Evolutionary conservation across 2,797 vertebrate genomes (phyloP).

Genomic region (Ctenopoma multispine): DNA sequence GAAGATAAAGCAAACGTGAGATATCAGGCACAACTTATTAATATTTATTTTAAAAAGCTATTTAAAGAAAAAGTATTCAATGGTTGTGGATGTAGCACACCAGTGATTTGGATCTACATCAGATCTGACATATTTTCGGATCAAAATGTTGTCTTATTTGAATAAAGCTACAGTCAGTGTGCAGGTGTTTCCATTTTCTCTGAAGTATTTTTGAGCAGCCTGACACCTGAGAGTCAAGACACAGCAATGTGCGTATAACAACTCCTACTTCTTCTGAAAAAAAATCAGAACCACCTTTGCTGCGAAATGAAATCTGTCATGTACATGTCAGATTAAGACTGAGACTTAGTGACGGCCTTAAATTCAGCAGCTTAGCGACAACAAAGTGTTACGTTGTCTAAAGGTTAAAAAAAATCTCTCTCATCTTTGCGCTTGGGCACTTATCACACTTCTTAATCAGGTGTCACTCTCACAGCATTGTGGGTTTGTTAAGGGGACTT

Average conservation of each 20-base stretch:
- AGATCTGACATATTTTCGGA: too few relatives aligned
- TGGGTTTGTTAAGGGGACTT: conserved; percentile 1
- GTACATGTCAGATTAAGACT: background rate
- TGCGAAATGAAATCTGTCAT: background rate
- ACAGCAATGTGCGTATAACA: background rate
- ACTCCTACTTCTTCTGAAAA: too few relatives aligned
- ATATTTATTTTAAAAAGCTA: too few relatives aligned
- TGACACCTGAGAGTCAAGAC: background rate
- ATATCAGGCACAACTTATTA: too few relatives aligned
- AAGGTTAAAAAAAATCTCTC: background rate
- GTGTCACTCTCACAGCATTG: background rate
- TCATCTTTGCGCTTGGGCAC: background rate
- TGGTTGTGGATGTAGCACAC: too few relatives aligned
- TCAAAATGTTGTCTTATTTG: too few relatives aligned
- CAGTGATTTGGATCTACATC: too few relatives aligned
- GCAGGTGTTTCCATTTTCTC: too few relatives aligned
- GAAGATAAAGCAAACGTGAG: background rate
- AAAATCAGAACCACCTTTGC: background rate
- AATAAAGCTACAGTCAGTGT: too few relatives aligned
- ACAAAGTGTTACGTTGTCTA: background rate
- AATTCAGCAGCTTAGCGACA: background rate
- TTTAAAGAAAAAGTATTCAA: too few relatives aligned
- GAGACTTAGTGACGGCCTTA: background rate
- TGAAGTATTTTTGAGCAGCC: too few relatives aligned
- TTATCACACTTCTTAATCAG: background rate